phyloP scores from a whole-genome alignment of 2,888 invertebrate genomes.

The Erpobdella octoculata region DNA sequence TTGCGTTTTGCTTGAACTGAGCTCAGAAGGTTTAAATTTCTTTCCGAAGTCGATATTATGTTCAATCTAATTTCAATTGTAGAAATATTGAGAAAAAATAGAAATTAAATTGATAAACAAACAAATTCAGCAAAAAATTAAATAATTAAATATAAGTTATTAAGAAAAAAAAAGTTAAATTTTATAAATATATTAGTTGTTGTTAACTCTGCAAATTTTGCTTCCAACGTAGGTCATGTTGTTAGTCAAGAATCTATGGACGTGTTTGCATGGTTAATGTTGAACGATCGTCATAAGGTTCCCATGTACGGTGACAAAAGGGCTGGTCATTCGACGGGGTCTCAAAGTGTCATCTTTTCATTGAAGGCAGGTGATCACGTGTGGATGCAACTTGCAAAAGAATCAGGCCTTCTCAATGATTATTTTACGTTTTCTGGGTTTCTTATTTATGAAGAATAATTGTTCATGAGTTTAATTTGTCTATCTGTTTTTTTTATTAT shows the following conservation, averaged over 20 bases:
- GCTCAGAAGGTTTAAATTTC: too few species aligned
- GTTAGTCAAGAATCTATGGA: conserved; percentile 46
- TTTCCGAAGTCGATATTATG: too few species aligned
- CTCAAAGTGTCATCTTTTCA: conserved; percentile 46
- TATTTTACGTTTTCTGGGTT: conserved; percentile 50
- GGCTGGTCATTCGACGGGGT: conserved; percentile 46
- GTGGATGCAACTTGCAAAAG: conserved; percentile 47
- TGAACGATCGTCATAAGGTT: conserved; percentile 47
- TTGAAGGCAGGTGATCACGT: conserved; percentile 46
- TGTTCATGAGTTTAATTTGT: not conserved
- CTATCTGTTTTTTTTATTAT: not conserved
- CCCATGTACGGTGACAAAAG: conserved; percentile 48
- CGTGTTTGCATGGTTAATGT: conserved; percentile 49
- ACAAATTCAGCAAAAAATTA: too few species aligned
- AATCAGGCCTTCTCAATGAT: conserved; percentile 48
- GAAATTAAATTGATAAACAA: too few species aligned
- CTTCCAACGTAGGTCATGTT: conserved; percentile 46
- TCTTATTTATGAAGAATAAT: conserved; percentile 43
- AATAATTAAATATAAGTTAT: too few species aligned
- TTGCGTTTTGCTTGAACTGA: too few species aligned
- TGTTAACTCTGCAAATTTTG: too few species aligned
- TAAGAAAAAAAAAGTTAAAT: too few species aligned
- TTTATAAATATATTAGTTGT: too few species aligned
- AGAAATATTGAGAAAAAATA: too few species aligned
- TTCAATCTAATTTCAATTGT: too few species aligned